phyloP scores from a whole-genome alignment of 1,140 invertebrate species.

The Oscheius sp. region DNA sequence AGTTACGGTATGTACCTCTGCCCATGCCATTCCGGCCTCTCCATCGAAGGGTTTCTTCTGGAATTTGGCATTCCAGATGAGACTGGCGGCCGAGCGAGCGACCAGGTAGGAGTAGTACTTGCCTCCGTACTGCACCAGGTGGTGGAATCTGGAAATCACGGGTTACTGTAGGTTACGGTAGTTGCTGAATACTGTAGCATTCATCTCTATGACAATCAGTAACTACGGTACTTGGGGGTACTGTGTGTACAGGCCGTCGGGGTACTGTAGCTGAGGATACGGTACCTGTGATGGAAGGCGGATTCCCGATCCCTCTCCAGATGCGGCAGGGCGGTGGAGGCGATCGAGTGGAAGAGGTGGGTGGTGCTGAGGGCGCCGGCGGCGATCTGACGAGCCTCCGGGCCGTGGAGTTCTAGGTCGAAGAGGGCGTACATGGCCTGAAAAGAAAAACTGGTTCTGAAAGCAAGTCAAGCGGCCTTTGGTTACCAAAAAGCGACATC shows the following conservation, averaged over 20 bases:
- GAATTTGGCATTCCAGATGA: conserved; percentile 88
- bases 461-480: too few species aligned
- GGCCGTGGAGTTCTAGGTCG: conserved; percentile 54
- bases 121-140: conserved; percentile 93
- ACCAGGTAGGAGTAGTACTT: conserved; percentile 97
- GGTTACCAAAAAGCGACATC: too few species aligned
- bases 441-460: conserved; percentile 6
- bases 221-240: too few species aligned
- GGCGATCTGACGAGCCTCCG: conserved; percentile 38
- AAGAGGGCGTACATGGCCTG: conserved; percentile 54
- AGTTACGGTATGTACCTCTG: conserved; percentile 34
- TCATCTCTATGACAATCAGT: too few species aligned
- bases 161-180: too few species aligned
- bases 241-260: too few species aligned
- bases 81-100: conserved; percentile 84
- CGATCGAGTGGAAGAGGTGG: conserved; percentile 76
- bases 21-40: conserved; percentile 53
- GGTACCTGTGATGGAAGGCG: conserved; percentile 79
- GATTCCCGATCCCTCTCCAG: conserved; percentile 57
- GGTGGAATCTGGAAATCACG: conserved; percentile 78
- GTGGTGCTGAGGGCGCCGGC: conserved; percentile 65
- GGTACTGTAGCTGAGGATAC: too few species aligned
- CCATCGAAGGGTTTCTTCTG: conserved; percentile 75
- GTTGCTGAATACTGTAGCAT: too few species aligned
- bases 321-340: conserved; percentile 66